phyloP scores from a whole-genome alignment of 1,140 invertebrate genomes.

The Octopus bimaculoides region DNA sequence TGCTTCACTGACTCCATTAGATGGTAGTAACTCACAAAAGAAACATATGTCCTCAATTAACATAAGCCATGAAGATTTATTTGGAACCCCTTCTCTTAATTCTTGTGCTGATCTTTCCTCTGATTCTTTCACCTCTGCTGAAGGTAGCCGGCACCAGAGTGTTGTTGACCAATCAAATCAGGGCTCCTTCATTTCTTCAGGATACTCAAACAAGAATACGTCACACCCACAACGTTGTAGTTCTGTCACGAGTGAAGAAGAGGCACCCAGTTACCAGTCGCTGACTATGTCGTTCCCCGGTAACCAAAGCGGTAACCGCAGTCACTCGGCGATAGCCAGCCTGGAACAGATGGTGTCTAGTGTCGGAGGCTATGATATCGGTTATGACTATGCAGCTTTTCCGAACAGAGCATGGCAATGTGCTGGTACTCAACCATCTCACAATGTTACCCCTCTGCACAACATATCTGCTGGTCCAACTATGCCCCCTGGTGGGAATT shows the following conservation, averaged over 20 bases:
- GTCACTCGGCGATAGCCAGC: conserved; percentile 10
- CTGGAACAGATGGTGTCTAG: conserved; percentile 14
- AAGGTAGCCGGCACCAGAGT: not conserved
- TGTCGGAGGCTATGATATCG: conserved; percentile 2
- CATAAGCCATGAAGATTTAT: conserved; percentile 18
- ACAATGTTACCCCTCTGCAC: not conserved
- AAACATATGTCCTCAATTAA: not conserved
- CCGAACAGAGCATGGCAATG: conserved; percentile 7
- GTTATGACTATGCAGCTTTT: conserved; percentile 7
- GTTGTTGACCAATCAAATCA: not conserved
- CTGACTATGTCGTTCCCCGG: not conserved
- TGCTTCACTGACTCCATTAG: not conserved
- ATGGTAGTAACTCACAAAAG: not conserved
- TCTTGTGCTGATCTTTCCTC: conserved; percentile 12
- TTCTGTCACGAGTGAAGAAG: conserved; percentile 6
- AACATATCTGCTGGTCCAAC: not conserved
- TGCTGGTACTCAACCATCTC: not conserved
- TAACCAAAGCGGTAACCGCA: not conserved
- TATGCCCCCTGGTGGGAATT: not conserved
- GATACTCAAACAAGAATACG: not conserved
- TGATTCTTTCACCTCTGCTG: not conserved
- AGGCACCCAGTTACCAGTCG: conserved; percentile 12
- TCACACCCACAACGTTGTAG: not conserved
- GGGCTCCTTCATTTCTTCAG: not conserved
- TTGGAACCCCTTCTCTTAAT: conserved; percentile 13